Conservation (phyloP, 2,113 vertebrate species). For the Rhynchomys soricoides region DNA sequence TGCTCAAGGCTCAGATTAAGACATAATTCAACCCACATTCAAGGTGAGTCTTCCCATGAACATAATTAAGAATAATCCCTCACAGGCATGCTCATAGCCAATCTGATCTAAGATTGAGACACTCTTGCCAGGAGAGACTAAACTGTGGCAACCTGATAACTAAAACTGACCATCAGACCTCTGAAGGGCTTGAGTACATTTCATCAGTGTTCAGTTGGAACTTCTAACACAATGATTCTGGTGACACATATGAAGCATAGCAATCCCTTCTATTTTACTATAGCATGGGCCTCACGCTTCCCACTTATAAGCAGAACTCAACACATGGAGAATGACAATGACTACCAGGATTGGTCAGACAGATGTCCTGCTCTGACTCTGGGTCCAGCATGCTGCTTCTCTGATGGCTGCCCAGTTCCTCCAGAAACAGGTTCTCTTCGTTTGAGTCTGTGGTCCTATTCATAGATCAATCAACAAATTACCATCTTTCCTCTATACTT, state of each 20-base stretch:
- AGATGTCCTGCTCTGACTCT: background rate
- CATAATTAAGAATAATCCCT: background rate
- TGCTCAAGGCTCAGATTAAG: background rate
- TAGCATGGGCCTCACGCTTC: background rate
- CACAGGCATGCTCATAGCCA: background rate
- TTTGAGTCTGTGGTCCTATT: background rate
- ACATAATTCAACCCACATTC: background rate
- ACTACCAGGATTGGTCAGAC: background rate
- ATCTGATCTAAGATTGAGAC: background rate
- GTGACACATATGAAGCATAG: fast-evolving
- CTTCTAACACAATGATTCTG: background rate
- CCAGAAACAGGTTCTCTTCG: fast-evolving
- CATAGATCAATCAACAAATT: background rate
- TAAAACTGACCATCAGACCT: background rate
- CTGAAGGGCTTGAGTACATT: background rate
- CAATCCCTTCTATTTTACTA: too few species aligned
- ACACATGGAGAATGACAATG: fast-evolving
- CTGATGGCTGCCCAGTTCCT: background rate
- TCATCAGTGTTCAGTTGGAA: too few species aligned
- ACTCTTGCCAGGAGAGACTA: background rate
- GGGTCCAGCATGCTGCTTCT: too few species aligned
- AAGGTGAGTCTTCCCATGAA: background rate
- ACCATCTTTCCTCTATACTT: background rate
- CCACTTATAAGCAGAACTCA: background rate
- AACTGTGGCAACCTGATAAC: background rate